Evolutionary conservation across 2,797 vertebrate genomes (phyloP), one percentile per base, ranked within the genome.

Genomic region (Zalophus californianus): DNA sequence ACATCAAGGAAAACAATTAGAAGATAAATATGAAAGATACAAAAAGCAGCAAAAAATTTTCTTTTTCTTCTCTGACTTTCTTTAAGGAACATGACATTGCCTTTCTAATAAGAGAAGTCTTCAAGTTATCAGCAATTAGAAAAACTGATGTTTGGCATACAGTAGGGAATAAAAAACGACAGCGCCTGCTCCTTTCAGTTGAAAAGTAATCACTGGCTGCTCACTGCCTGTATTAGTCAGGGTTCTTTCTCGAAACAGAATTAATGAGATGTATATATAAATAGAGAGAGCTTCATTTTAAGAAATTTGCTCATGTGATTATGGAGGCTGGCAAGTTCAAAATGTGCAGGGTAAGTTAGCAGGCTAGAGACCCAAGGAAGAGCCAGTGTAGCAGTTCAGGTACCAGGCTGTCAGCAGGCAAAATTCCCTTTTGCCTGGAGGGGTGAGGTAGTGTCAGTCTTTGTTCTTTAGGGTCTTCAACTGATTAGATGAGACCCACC

Each of bases 141-240:
- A 72, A 83, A 94, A 64, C 41, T 58, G 60, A 83, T 60, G 68
- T 16, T 58, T 77, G 68, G 5, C 50, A 87, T 23, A 16, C 0
- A 79, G 7, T 48, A 80, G 23, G 11, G 60, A n/a, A 41, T 86
- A 29, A 73, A 89, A 73, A 89, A 54, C 73, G 29, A 86, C 41
- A 90, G 38, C 54, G n/a, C 15, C 41, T 73, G 23, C 73, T 90
- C 21, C 21, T 92, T 89, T 13, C 48, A 80, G 90, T 72, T 70
- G 78, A 73, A 92, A 70, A 84, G 23, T 88, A 77, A 88, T 83
- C 29, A n/a, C 58, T 83, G n/a, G n/a, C n/a, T 82, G 23, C 78
- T 85, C n/a, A 38, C 86, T 56, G 48, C 5, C 7, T 86, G 32
- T 93, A 32, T 87, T 87, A 48, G 3, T 50, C 35, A 94, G 41